A percentile compares a stretch with the other conserved stretches of the same genome.
These are phyloP conservation scores for Philereme vetulata DNA, from an alignment of 2,888 invertebrate genomes.

Conservation along the genomic window DNA sequence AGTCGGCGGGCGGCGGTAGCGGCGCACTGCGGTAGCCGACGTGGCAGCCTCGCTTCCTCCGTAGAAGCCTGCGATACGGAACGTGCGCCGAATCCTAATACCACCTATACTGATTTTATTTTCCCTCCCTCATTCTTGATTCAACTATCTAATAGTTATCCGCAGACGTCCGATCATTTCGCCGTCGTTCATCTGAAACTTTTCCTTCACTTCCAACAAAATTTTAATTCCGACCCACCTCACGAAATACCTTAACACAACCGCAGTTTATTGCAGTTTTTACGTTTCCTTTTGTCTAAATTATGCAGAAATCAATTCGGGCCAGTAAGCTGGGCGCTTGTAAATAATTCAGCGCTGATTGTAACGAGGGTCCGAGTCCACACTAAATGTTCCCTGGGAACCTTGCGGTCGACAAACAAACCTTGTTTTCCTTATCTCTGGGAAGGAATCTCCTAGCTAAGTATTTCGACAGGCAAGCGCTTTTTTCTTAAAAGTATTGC, in stretches of 20 bases:
- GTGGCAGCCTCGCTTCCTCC: conserved; percentile 61
- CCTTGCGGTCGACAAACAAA: conserved; percentile 63
- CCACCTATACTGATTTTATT: conserved; percentile 79
- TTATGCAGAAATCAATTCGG: conserved; percentile 80
- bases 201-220: conserved; percentile 39
- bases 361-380: conserved; percentile 74
- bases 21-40: conserved; percentile 74
- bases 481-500: conserved; percentile 47
- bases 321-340: conserved; percentile 66
- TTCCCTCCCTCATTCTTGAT: conserved; percentile 74
- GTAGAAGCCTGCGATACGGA: conserved; percentile 70
- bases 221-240: conserved; percentile 33
- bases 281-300: conserved; percentile 68
- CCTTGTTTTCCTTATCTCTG: conserved; percentile 64
- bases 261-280: conserved; percentile 57
- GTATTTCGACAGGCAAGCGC: conserved; percentile 46
- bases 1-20: conserved; percentile 50
- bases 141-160: conserved; percentile 76
- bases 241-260: conserved; percentile 32
- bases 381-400: conserved; percentile 71
- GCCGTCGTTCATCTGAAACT: conserved; percentile 36
- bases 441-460: conserved; percentile 53
- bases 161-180: conserved; percentile 57
- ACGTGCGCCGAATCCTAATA: conserved; percentile 78
- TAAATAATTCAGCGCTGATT: conserved; percentile 80